These are phyloP conservation scores for Sitobion miscanthi DNA, from an alignment of 1,140 invertebrate species.

Conservation along the genomic window DNA sequence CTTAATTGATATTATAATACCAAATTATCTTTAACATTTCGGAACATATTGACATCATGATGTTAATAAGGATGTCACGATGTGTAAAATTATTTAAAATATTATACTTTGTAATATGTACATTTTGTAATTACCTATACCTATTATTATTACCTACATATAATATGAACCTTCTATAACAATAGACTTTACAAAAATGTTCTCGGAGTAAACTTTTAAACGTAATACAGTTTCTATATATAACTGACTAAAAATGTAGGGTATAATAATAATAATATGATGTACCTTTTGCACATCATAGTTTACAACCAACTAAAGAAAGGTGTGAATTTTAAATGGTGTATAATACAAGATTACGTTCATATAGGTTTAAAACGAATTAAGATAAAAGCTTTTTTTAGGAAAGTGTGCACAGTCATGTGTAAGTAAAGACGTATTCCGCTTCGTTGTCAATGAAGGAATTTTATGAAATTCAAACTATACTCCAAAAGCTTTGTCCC, in stretches of 20 bases:
- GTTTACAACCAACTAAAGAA: not conserved
- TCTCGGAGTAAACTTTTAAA: not conserved
- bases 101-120: too few species aligned
- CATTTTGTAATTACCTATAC: too few species aligned
- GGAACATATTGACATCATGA: not conserved
- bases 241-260: not conserved
- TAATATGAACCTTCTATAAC: not conserved
- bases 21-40: not conserved
- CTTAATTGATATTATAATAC: not conserved
- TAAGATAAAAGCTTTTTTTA: not conserved
- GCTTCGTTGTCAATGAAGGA: not conserved
- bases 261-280: not conserved
- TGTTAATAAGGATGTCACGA: not conserved
- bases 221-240: too few species aligned
- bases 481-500: not conserved
- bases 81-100: not conserved
- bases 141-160: not conserved
- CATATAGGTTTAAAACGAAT: not conserved
- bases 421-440: not conserved
- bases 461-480: not conserved
- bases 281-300: not conserved
- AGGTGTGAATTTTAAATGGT: not conserved
- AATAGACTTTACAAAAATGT: not conserved
- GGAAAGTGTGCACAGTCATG: not conserved
- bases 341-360: not conserved